Conservation (phyloP, 2,888 invertebrate species). For the Adineta ricciae region DNA sequence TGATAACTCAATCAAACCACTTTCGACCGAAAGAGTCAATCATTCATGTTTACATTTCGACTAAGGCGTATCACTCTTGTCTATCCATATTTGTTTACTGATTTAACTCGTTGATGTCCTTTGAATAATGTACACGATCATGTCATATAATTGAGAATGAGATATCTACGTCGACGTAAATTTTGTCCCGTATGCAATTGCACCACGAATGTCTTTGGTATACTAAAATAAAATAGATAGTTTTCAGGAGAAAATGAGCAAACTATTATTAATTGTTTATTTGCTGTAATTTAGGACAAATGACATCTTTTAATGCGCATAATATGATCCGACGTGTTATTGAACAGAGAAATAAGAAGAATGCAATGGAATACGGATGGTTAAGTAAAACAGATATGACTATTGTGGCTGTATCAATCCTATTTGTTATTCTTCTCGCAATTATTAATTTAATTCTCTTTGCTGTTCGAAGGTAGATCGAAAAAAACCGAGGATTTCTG, state of each 20-base stretch:
- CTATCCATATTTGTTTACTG: not conserved
- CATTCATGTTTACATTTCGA: not conserved
- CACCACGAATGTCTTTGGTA: not conserved
- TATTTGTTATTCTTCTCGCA: not conserved
- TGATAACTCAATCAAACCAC: too few species aligned
- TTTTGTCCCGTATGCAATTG: not conserved
- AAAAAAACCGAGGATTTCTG: not conserved
- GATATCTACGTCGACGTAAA: not conserved
- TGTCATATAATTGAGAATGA: not conserved
- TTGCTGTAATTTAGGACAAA: not conserved
- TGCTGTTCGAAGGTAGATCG: not conserved
- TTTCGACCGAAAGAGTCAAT: not conserved
- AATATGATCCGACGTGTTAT: not conserved
- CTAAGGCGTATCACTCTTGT: not conserved
- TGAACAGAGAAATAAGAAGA: not conserved
- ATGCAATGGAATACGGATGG: not conserved
- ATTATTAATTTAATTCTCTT: constrained; percentile 3
- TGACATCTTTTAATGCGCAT: not conserved
- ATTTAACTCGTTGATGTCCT: not conserved
- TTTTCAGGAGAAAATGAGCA: too few species aligned
- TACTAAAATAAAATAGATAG: too few species aligned
- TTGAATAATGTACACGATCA: not conserved
- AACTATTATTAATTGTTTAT: not conserved
- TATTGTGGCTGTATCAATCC: not conserved
- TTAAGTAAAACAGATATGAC: constrained; percentile 19